phyloP scores from a whole-genome alignment of 2,113 vertebrate genomes.

The Phyllostomus discolor region DNA sequence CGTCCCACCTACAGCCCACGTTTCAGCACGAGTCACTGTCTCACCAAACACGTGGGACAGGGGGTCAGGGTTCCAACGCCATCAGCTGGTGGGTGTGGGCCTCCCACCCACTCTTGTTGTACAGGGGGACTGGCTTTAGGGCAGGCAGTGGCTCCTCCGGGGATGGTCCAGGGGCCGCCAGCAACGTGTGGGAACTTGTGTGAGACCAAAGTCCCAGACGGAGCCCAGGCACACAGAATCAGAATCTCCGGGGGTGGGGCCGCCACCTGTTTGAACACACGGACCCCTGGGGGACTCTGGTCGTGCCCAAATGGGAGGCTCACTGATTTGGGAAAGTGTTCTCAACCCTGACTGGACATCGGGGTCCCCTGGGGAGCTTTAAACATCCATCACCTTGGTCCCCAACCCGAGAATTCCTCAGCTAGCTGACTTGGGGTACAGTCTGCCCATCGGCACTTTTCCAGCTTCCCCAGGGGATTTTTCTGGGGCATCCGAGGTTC shows the following conservation, averaged over 20 bases:
- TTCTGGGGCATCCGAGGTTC: neutral
- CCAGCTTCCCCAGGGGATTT: neutral
- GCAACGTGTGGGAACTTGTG: neutral
- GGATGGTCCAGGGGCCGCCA: neutral
- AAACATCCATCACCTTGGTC: neutral
- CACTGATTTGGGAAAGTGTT: neutral
- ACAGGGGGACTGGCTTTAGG: neutral
- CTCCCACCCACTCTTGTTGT: too few species aligned
- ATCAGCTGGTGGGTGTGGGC: too few species aligned
- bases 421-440: neutral
- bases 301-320: neutral
- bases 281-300: neutral
- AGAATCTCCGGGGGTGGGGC: neutral
- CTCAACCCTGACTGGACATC: neutral
- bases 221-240: neutral
- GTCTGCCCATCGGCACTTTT: neutral
- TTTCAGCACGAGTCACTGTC: neutral
- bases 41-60: neutral
- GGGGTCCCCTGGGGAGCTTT: neutral
- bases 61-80: neutral
- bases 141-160: neutral
- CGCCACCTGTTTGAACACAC: neutral
- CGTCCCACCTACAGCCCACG: neutral
- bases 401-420: neutral
- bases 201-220: neutral